A percentile compares a stretch with the other conserved stretches of the same genome.
These are phyloP conservation scores for Myiopsitta monachus DNA, from an alignment of 2,113 vertebrate species.

Conservation along the genomic window DNA sequence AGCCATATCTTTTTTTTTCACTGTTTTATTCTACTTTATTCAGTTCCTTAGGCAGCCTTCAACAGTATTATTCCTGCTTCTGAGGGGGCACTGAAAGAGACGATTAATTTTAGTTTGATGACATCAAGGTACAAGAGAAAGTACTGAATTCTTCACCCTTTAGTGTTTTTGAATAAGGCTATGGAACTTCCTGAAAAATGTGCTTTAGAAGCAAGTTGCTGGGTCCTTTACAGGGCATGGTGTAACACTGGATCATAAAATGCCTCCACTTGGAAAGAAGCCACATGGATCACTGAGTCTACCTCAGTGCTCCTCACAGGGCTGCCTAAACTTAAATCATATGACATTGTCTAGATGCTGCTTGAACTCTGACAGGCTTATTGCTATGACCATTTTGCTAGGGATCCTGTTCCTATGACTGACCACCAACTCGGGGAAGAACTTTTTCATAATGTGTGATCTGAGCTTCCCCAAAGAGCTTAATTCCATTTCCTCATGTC, in stretches of 20 bases:
- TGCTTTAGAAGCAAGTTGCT: neutral
- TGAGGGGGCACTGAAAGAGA: neutral
- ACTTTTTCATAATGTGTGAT: neutral
- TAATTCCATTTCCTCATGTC: neutral
- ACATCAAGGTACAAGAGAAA: neutral
- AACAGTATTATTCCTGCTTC: neutral
- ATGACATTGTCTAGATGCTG: fast-evolving
- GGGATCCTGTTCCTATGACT: neutral
- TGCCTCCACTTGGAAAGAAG: neutral
- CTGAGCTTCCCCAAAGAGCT: neutral
- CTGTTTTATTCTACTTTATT: neutral
- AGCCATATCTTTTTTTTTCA: neutral
- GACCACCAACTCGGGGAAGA: neutral
- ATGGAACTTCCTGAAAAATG: neutral
- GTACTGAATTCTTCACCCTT: neutral
- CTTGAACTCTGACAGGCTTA: neutral
- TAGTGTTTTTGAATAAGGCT: neutral
- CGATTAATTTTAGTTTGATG: neutral
- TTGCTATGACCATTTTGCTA: fast-evolving
- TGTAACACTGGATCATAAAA: neutral
- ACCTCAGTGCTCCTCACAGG: neutral
- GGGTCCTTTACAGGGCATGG: neutral
- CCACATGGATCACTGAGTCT: neutral
- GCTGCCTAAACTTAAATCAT: neutral
- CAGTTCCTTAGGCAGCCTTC: neutral